phyloP scores from a whole-genome alignment of 1,140 invertebrate genomes.

The Caenorhabditis remanei region DNA sequence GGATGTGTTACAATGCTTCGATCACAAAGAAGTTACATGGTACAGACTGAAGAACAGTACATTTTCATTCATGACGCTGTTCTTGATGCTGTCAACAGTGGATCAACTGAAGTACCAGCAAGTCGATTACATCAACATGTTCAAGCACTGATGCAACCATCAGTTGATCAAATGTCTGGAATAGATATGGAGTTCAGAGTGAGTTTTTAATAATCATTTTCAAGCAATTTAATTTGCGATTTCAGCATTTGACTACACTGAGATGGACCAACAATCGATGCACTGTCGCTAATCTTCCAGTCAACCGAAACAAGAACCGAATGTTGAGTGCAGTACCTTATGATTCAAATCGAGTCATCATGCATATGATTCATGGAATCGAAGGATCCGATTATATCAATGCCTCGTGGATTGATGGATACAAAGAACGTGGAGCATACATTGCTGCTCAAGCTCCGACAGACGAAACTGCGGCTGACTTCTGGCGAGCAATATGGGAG shows the following conservation, averaged over 20 bases:
- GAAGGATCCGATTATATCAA: slow-evolving; percentile 99
- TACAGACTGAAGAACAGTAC: slow-evolving; percentile 97
- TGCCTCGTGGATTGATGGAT: slow-evolving; percentile 94
- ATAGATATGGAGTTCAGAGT: slow-evolving; percentile 98
- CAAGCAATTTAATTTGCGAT: slow-evolving; percentile 50
- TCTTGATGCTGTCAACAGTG: slow-evolving; percentile 93
- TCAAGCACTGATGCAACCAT: slow-evolving; percentile 84
- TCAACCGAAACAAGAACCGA: slow-evolving; percentile 98
- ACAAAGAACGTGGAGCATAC: slow-evolving; percentile 86
- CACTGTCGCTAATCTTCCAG: slow-evolving; percentile 92
- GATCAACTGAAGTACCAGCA: slow-evolving; percentile 92
- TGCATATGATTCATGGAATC: slow-evolving; percentile 86
- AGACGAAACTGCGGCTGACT: slow-evolving; percentile 94
- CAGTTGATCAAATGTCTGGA: slow-evolving; percentile 82
- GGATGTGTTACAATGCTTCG: slow-evolving; percentile 96
- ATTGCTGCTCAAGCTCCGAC: slow-evolving; percentile 98
- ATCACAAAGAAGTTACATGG: slow-evolving; percentile 96
- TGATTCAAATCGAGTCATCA: slow-evolving; percentile 92
- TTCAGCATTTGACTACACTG: slow-evolving; percentile 90
- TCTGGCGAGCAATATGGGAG: slow-evolving; percentile 99
- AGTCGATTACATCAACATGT: slow-evolving; percentile 92
- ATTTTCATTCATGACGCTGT: slow-evolving; percentile 98
- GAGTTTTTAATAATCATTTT: slow-evolving; percentile 55
- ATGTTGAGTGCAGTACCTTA: slow-evolving; percentile 95
- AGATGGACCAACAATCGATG: slow-evolving; percentile 94